Evolutionary conservation across 2,113 vertebrate genomes (phyloP), one percentile per base, ranked within the genome.

Genomic region (Cygnus buccinator): DNA sequence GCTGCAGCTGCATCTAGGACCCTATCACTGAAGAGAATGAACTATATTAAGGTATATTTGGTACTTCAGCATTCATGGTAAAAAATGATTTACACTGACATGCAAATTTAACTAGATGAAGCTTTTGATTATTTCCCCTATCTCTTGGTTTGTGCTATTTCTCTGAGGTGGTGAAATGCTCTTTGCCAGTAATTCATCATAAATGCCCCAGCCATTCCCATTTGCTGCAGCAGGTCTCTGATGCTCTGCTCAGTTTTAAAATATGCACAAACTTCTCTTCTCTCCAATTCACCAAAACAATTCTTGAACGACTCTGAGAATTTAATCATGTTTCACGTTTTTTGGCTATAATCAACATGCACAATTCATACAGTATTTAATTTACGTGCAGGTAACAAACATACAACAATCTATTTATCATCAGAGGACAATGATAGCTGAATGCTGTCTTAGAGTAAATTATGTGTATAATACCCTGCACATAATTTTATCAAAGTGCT

Each of bases 131-230:
- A 87, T 96, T 89, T 79, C 50, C 44, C 39, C 73, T 57, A 54
- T 89, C 80, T 95, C 66, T 76, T 84, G 86, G 66, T 93, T 93
- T 84, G 48, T 66, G 68, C 76, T 84, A 3, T 90, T 90, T 94
- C 89, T 86, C 92, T 35, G 83, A 94, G 86, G 89, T 95, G 83
- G 84, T 90, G 90, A 92, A 96, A 87, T 55, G 92, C 86, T 82
- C 90, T 91, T 92, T 96, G 80, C 92, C 92, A 93, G 89, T 89
- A 92, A 94, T 94, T 96, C 92, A 93, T 94, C 96, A 91, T 83
- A 96, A 96, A 96, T 97, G 87, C 84, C 87, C 92, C 79, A 96
- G 87, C 85, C 93, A 90, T 88, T 90, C 90, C 92, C 75, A 93
- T 95, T 90, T 95, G 88, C 93, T 96, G 55, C 75, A 97, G 92